Evolutionary conservation across 2,888 invertebrate genomes (phyloP).

Genomic region (Callimorpha dominula): DNA sequence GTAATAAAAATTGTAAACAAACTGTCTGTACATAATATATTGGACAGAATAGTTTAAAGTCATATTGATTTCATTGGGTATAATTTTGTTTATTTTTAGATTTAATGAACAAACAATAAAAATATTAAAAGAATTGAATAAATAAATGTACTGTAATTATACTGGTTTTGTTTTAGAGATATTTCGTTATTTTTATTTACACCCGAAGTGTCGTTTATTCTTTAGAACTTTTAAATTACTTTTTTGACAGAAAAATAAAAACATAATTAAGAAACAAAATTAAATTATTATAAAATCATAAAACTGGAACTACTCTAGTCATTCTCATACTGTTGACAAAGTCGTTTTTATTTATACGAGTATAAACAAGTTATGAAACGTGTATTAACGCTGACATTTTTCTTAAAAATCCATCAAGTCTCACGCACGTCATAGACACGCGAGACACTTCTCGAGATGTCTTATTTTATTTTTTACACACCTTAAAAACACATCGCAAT

Average conservation of each 20-base stretch:
- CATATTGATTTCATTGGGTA: not conserved
- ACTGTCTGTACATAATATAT: too few relatives aligned
- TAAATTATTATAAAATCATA: too few relatives aligned
- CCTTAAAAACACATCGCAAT: not conserved
- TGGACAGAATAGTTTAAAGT: too few relatives aligned
- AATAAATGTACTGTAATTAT: not conserved
- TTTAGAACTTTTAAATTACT: too few relatives aligned
- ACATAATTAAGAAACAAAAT: not conserved
- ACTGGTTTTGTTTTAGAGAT: not conserved
- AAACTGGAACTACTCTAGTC: too few relatives aligned
- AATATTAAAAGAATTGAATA: not conserved
- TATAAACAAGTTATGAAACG: not conserved
- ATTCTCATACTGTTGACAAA: not conserved
- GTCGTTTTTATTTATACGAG: not conserved
- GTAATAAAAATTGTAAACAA: too few relatives aligned
- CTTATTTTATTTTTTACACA: conserved; percentile 4
- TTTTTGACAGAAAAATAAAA: too few relatives aligned
- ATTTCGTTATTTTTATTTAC: not conserved
- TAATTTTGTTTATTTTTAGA: not conserved
- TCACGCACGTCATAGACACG: conserved; percentile 3
- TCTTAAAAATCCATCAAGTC: conserved; percentile 9
- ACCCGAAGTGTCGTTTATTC: not conserved
- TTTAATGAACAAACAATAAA: not conserved
- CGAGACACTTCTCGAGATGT: not conserved
- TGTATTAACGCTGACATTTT: conserved; percentile 11